Evolutionary conservation across 2,113 vertebrate genomes (phyloP).

Genomic region (Erinaceus europaeus): DNA sequence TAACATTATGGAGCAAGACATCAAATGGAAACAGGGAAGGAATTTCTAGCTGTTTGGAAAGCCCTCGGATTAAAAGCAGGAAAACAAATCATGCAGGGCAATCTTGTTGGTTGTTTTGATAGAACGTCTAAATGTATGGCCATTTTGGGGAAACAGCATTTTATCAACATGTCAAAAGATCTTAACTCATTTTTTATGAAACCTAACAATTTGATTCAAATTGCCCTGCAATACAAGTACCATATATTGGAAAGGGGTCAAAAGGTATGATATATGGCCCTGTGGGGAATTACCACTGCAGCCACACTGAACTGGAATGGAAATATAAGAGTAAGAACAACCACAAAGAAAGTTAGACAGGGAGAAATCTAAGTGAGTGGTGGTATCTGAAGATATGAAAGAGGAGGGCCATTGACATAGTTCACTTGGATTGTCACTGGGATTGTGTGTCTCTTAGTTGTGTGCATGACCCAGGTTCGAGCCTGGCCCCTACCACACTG

Average conservation of each 20-base stretch:
- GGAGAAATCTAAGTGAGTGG: background rate
- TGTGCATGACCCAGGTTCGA: no score
- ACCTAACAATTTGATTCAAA: constrained; percentile 39
- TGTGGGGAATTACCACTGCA: background rate
- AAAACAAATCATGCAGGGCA: constrained; percentile 11
- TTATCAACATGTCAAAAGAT: constrained; percentile 46
- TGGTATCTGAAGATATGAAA: background rate
- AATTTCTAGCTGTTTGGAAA: constrained; percentile 24
- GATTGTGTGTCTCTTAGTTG: no score
- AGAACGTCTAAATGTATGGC: background rate
- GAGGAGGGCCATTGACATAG: no score
- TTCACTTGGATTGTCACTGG: no score
- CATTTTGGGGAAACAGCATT: constrained; percentile 5
- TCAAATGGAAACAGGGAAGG: constrained; percentile 8
- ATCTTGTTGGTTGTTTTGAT: constrained; percentile 26
- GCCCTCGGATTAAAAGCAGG: constrained; percentile 7
- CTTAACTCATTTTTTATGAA: constrained; percentile 2
- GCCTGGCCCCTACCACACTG: no score
- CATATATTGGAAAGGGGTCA: background rate
- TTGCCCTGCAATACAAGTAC: background rate
- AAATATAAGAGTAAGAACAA: constrained; percentile 22
- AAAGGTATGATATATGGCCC: background rate
- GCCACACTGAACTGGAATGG: background rate
- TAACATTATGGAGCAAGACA: constrained; percentile 41
- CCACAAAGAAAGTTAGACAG: background rate